Base-by-base conservation (phyloP, 2,797 vertebrate genomes). In the Macropus fuliginosus region DNA sequence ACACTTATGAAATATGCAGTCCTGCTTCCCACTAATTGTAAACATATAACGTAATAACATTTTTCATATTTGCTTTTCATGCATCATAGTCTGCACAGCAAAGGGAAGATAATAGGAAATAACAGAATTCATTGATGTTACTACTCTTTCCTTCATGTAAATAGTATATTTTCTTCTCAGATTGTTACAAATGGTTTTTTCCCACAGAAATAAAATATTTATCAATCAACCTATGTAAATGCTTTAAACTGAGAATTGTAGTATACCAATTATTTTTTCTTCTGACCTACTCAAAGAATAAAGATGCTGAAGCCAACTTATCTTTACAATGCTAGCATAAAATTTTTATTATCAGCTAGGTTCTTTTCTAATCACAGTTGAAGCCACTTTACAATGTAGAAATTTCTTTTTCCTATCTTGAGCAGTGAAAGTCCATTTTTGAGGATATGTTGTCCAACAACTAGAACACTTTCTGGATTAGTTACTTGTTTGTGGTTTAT, bases 301-400 rank as follows among this genome's bases (percentile, higher is more conserved):
- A 90, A 92, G 93, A 57, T 91, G 92, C 55, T 56, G 92, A 74
- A 95, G 54, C 54, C 92, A 81, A n/a, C 55, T 21, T 54, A 16
- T 96, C 92, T 97, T 94, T 90, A 96, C 66, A 97, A 95, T 93
- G 81, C 93, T 34, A 14, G 74, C 9, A 54, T 57, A 94, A 57
- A 87, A 62, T 96, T 1, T 62, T 87, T 55, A 3, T 94, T 50
- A 96, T 95, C 21, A 55, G 93, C 14, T 91, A 91, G 92, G 1
- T 40, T 18, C 0, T 3, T 94, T 91, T 89, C 91, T 92, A 54
- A 94, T 99, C 98, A 99, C 74, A 99, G 98, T 92, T 99, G 98
- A 95, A 99, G 98, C 99, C 99, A 99, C 98, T 99, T 99, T 98
- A 99, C 99, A 97, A 99, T 98, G 97, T 99, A 99, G 95, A 99